Evolutionary conservation across 2,113 vertebrate genomes (phyloP).

Genomic region (Todiramphus saurophagus): DNA sequence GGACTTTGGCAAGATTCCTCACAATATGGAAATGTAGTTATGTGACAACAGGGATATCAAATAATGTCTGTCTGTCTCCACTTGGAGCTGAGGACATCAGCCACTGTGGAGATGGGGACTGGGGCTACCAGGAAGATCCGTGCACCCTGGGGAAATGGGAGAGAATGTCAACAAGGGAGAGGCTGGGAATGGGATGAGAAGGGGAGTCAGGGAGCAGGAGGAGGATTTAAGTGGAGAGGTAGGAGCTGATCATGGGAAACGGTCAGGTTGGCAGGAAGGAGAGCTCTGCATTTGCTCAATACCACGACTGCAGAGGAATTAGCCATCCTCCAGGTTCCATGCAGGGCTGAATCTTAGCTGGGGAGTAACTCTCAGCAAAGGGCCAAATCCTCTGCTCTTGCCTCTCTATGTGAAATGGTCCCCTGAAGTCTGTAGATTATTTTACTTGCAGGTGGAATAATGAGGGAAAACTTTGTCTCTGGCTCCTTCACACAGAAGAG

Average conservation of each 20-base stretch:
- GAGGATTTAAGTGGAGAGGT: background rate
- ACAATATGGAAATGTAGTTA: background rate
- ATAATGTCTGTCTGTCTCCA: background rate
- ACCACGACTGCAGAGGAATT: background rate
- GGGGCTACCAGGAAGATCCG: background rate
- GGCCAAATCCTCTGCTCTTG: background rate
- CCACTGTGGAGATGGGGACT: background rate
- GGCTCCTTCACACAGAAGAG: background rate
- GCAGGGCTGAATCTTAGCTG: background rate
- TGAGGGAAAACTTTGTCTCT: background rate
- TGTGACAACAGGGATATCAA: background rate
- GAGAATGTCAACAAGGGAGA: background rate
- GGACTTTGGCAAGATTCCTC: slow-evolving; percentile 44
- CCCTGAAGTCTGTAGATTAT: background rate
- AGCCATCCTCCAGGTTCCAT: background rate
- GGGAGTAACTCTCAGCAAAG: background rate
- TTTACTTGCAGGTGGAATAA: background rate
- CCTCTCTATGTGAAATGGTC: background rate
- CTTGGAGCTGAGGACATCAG: rapidly evolving
- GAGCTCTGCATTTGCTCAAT: background rate
- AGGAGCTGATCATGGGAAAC: background rate
- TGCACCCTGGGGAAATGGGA: background rate
- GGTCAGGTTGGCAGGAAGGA: background rate
- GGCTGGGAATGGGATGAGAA: background rate
- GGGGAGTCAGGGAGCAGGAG: background rate